Evolutionary conservation across 1,140 invertebrate genomes (phyloP).

Genomic region (Eufriesea mexicana): DNA sequence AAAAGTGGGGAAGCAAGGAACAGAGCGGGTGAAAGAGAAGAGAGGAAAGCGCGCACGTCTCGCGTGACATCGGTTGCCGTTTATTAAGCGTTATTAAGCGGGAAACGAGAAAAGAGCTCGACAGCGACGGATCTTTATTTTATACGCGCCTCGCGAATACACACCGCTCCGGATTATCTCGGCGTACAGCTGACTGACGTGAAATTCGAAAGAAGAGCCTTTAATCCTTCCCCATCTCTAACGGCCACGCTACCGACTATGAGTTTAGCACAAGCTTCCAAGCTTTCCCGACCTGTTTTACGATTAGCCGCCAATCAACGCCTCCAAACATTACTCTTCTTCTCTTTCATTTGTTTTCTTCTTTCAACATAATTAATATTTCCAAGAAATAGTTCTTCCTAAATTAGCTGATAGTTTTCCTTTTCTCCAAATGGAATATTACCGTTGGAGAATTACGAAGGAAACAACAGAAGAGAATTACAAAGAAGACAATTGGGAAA

Average conservation of each 20-base stretch:
- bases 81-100: conserved; percentile 78
- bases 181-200: conserved; percentile 74
- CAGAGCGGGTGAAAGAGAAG: neutral
- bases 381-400: neutral
- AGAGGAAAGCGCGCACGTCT: conserved; percentile 21
- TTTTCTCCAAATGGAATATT: too few relatives aligned
- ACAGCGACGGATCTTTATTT: conserved; percentile 75
- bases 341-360: neutral
- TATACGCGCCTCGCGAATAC: conserved; percentile 76
- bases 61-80: conserved; percentile 64
- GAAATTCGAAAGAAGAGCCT: conserved; percentile 80
- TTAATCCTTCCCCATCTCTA: conserved; percentile 73
- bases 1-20: conserved; percentile 51
- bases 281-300: conserved; percentile 53
- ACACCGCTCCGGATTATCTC: conserved; percentile 74
- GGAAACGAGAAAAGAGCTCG: conserved; percentile 58
- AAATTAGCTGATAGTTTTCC: too few relatives aligned
- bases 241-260: conserved; percentile 46
- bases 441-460: too few relatives aligned
- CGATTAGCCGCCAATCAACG: conserved; percentile 64
- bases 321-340: conserved; percentile 26
- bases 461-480: neutral
- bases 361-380: neutral
- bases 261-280: conserved; percentile 39
- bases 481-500: neutral